Evolutionary conservation across 2,797 vertebrate genomes (phyloP).

Genomic region (Pipistrellus pipistrellus): DNA sequence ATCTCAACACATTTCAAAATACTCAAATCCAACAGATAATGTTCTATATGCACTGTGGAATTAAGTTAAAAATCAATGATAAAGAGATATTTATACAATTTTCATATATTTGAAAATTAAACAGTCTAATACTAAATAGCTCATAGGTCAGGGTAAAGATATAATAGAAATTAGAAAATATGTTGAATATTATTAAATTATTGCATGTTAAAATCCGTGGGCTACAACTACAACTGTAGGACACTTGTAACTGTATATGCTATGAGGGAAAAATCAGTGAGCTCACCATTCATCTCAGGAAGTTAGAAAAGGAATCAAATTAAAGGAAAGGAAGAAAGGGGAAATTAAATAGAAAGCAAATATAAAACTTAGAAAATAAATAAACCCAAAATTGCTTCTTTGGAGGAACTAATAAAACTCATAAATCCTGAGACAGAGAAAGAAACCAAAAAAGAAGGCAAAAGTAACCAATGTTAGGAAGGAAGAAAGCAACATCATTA

Average conservation of each 20-base stretch:
- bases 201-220: neutral
- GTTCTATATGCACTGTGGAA: neutral
- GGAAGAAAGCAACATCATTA: neutral
- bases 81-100: neutral
- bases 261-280: neutral
- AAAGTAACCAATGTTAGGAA: slow-evolving; percentile 2
- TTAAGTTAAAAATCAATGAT: slow-evolving; percentile 34
- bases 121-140: neutral
- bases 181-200: neutral
- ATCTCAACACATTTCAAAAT: neutral
- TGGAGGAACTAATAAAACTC: slow-evolving; percentile 4
- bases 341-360: neutral
- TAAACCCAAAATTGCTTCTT: neutral
- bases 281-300: neutral
- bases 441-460: neutral
- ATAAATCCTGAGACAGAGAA: neutral
- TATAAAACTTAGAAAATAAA: neutral
- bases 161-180: neutral
- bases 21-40: neutral
- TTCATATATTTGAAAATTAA: slow-evolving; percentile 18
- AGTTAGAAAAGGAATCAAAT: neutral
- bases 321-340: neutral
- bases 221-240: neutral
- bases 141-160: neutral
- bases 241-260: neutral